Conservation (phyloP, 53 echinoderm and acorn worm genomes). For the Paracentrotus lividus region DNA sequence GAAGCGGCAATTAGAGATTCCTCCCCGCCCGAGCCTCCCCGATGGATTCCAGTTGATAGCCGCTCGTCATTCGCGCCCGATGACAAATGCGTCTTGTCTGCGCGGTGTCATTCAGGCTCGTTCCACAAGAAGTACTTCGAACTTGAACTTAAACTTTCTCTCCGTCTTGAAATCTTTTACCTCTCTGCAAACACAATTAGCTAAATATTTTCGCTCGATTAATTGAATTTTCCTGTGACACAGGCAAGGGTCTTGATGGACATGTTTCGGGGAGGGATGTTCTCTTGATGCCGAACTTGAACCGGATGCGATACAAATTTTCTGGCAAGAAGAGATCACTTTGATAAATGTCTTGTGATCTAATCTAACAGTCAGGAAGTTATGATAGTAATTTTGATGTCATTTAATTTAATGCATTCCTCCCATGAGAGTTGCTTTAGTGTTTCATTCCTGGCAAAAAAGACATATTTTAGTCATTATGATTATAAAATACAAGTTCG, state of each 20-base stretch:
- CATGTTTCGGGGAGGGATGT: neutral
- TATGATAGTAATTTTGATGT: slow-evolving; percentile 5
- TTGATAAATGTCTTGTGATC: slow-evolving; percentile 6
- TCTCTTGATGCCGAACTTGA: slow-evolving; percentile 5
- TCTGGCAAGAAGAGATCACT: slow-evolving; percentile 17
- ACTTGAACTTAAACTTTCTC: slow-evolving; percentile 59
- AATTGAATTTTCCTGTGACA: slow-evolving; percentile 62
- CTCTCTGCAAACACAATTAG: slow-evolving; percentile 64
- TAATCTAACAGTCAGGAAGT: neutral
- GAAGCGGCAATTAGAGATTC: slow-evolving; percentile 70
- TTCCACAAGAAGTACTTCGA: slow-evolving; percentile 65
- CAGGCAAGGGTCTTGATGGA: slow-evolving; percentile 57
- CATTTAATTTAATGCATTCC: slow-evolving; percentile 38
- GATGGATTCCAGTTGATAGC: slow-evolving; percentile 70
- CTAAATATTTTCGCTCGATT: slow-evolving; percentile 68
- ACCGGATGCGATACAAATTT: slow-evolving; percentile 48
- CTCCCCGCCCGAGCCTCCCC: slow-evolving; percentile 58
- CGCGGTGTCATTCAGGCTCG: slow-evolving; percentile 52
- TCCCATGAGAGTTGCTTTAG: neutral
- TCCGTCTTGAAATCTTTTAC: slow-evolving; percentile 44
- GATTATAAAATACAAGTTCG: too few relatives aligned
- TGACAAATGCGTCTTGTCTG: slow-evolving; percentile 65
- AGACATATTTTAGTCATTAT: too few relatives aligned
- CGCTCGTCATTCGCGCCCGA: slow-evolving; percentile 67
- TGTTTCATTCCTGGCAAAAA: neutral